These are phyloP conservation scores for Semaprochilodus insignis DNA, from an alignment of 2,797 vertebrate genomes.

Conservation along the genomic window DNA sequence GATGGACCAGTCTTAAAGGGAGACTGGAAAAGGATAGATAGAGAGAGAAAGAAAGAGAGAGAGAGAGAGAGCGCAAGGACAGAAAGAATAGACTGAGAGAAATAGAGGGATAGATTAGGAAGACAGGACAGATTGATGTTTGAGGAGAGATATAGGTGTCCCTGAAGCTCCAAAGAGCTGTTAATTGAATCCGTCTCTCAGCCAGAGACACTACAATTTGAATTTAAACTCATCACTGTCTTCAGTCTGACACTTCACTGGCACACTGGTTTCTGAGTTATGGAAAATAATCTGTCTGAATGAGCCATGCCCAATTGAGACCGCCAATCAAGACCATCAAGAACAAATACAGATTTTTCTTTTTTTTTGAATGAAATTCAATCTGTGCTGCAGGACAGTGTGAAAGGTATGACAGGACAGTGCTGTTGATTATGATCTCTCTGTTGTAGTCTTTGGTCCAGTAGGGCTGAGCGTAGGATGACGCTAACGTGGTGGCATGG, in stretches of 20 bases:
- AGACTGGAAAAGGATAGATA: slow-evolving; percentile 4
- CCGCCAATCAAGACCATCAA: neutral
- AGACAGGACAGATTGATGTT: slow-evolving; percentile 42
- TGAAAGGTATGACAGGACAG: too few species aligned
- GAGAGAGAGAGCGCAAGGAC: neutral
- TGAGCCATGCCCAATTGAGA: neutral
- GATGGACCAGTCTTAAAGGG: neutral
- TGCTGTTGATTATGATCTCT: too few species aligned
- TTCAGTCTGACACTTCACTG: slow-evolving; percentile 4
- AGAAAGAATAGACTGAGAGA: slow-evolving; percentile 21
- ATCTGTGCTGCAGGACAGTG: too few species aligned
- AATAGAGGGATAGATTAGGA: slow-evolving; percentile 2
- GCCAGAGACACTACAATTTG: slow-evolving; percentile 37
- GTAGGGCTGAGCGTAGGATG: too few species aligned
- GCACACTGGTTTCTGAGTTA: neutral
- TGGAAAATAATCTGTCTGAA: neutral
- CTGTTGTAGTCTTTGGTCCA: too few species aligned
- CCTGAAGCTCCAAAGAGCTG: slow-evolving; percentile 76
- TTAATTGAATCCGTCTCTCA: slow-evolving; percentile 84
- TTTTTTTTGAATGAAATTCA: too few species aligned
- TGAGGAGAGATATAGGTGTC: slow-evolving; percentile 66
- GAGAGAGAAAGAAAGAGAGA: neutral
- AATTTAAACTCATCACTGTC: slow-evolving; percentile 13
- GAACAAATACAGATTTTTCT: neutral
- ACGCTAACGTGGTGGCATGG: too few species aligned